Conservation (phyloP, 2,888 invertebrate genomes). For the Hydrotaea cyrtoneurina region DNA sequence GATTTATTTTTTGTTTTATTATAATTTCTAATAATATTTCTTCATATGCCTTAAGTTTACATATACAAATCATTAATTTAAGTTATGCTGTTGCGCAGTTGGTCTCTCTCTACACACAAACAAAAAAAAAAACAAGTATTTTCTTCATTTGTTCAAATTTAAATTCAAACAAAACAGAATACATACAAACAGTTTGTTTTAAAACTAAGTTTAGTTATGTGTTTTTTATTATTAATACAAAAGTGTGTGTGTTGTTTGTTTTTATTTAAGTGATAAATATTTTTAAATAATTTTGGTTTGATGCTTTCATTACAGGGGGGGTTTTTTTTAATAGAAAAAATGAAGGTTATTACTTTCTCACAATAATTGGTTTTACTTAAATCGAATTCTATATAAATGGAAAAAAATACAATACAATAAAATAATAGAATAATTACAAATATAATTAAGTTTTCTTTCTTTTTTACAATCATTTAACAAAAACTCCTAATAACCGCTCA, state of each 20-base stretch:
- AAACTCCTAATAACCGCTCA: constrained; percentile 57
- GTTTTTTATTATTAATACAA: constrained; percentile 53
- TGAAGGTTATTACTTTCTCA: background rate
- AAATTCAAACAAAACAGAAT: constrained; percentile 59
- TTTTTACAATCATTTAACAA: constrained; percentile 50
- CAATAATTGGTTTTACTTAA: constrained; percentile 27
- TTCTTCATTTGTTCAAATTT: background rate
- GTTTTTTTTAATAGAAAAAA: constrained; percentile 16
- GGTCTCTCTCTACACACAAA: constrained; percentile 36
- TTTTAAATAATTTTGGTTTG: constrained; percentile 76
- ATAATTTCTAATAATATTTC: constrained; percentile 61
- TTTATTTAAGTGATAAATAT: constrained; percentile 53
- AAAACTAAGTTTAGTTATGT: constrained; percentile 55
- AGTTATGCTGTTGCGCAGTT: constrained; percentile 56
- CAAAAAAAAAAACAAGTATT: too few species aligned
- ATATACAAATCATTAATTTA: constrained; percentile 46
- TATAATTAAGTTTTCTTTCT: background rate
- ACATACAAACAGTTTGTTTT: constrained; percentile 52
- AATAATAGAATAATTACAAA: constrained; percentile 37
- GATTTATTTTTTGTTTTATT: constrained; percentile 49
- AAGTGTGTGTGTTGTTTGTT: constrained; percentile 39
- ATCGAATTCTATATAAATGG: background rate
- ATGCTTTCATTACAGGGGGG: constrained; percentile 71
- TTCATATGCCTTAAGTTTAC: constrained; percentile 56
- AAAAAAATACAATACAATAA: background rate